These are phyloP conservation scores for Drosophila nigricruria DNA, from an alignment of 2,888 invertebrate species.

Conservation along the genomic window DNA sequence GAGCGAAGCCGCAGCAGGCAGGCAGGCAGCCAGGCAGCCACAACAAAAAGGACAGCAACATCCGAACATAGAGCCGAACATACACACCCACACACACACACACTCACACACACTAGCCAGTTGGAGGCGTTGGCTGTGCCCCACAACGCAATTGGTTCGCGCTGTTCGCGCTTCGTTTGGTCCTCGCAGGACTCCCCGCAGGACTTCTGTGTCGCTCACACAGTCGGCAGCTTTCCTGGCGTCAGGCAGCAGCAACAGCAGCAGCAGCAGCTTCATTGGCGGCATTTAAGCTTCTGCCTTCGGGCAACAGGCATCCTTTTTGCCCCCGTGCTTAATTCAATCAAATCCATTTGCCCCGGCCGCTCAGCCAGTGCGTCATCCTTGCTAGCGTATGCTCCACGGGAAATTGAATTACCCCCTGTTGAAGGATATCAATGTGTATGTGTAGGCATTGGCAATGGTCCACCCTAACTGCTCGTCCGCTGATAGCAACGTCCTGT, in stretches of 20 bases:
- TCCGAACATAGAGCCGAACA: constrained; percentile 38
- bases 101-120: constrained; percentile 5
- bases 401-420: constrained; percentile 78
- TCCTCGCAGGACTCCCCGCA: constrained; percentile 64
- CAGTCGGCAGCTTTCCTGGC: constrained; percentile 28
- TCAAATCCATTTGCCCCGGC: constrained; percentile 66
- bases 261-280: constrained; percentile 31
- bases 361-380: constrained; percentile 55
- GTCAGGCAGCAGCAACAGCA: constrained; percentile 16
- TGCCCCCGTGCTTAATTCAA: constrained; percentile 71
- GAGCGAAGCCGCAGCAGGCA: constrained; percentile 59
- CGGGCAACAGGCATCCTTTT: constrained; percentile 41
- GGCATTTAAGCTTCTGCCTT: constrained; percentile 29
- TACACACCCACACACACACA: constrained; percentile 11
- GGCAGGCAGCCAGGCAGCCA: constrained; percentile 32
- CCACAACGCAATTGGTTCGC: constrained; percentile 62
- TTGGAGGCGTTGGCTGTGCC: constrained; percentile 40
- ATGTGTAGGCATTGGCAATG: constrained; percentile 2
- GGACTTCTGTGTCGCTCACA: constrained; percentile 33
- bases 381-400: constrained; percentile 56
- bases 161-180: constrained; percentile 31
- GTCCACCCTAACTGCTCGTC: background rate
- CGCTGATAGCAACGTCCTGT: constrained; percentile 30
- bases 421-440: constrained; percentile 18
- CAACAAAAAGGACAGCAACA: constrained; percentile 39